Base-by-base conservation (phyloP, 2,797 vertebrate genomes). In the Rhinatrema bivittatum region DNA sequence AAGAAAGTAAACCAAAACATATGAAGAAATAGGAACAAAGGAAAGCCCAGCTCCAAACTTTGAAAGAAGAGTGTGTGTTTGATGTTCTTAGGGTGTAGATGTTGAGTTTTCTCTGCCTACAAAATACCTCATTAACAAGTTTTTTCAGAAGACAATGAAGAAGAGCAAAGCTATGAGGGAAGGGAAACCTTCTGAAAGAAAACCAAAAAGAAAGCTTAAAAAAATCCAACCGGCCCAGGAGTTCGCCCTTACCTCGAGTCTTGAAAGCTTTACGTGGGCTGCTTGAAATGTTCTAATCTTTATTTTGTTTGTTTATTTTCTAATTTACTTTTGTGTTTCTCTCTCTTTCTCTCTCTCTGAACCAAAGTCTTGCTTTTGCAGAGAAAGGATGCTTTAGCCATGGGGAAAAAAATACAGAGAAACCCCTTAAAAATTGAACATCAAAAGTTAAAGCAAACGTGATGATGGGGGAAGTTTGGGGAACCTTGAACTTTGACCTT, bases 1-100 rank as follows among this genome's bases (percentile, higher is more conserved):
- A 80, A 48, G 77, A 53, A 76, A 43, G 60, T 60, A 60, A 74
- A n/a, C n/a, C n/a, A 71, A 81, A 78, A 82, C 83, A 81, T 66
- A 16, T 16, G 16, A 16, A 16, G 16, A 16, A 16, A 16, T 16
- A 16, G 16, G 16, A 16, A 16, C 16, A 16, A 16, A 16, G 4
- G 16, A 16, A 16, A 16, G 16, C 16, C 16, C 16, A 16, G 16
- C 25, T 14, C 34, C 33, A 50, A 33, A 21, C 33, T 49, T 18
- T 14, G 18, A 19, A 4, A 13, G 24, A 10, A 17, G 36, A n/a
- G 46, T 9, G 46, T 33, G 29, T 42, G 28, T 24, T 42, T 39
- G 32, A 50, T 32, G 28, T 38, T 31, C 34, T 18, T 21, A 32
- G 32, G 38, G 35, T 33, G 20, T 33, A 50, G 46, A 37, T 32